A percentile compares a stretch with the other conserved stretches of the same genome.
These are phyloP conservation scores for Zonitis immaculata DNA, from an alignment of 2,888 invertebrate species.

Conservation along the genomic window DNA sequence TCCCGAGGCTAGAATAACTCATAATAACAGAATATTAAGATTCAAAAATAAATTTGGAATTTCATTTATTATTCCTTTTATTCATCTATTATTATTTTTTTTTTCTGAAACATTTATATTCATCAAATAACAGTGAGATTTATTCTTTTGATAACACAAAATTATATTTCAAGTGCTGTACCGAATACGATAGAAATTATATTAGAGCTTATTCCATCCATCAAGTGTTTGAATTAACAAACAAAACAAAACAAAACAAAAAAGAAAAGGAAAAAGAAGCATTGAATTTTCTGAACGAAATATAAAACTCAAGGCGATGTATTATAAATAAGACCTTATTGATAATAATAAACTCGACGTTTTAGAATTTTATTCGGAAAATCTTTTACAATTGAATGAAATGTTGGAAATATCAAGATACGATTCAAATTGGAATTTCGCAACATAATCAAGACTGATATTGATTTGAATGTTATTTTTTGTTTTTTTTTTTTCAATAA, in stretches of 20 bases:
- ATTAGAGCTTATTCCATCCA: background rate
- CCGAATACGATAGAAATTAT: background rate
- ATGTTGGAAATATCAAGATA: background rate
- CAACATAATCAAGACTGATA: slow-evolving; percentile 17
- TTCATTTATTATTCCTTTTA: too few species aligned
- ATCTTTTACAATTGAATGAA: slow-evolving; percentile 9
- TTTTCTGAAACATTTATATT: too few species aligned
- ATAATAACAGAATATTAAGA: too few species aligned
- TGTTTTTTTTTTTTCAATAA: too few species aligned
- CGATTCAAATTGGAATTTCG: slow-evolving; percentile 15
- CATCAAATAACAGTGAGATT: too few species aligned
- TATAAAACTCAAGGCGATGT: slow-evolving; percentile 8
- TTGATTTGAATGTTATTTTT: too few species aligned
- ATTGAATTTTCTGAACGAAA: slow-evolving; percentile 2
- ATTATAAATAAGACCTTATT: slow-evolving; percentile 12
- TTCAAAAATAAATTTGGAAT: too few species aligned
- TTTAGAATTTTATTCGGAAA: slow-evolving; percentile 11
- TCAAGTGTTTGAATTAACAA: slow-evolving; percentile 9
- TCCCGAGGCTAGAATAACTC: too few species aligned
- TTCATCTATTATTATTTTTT: too few species aligned
- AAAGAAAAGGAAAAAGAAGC: background rate
- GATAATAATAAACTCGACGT: slow-evolving; percentile 4
- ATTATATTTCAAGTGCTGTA: background rate
- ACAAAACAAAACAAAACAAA: too few species aligned
- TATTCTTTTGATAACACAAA: too few species aligned